Evolutionary conservation across 2,797 vertebrate species (phyloP), one percentile per base, ranked within the genome.

Genomic region (Gymnoscopelus microlampas): DNA sequence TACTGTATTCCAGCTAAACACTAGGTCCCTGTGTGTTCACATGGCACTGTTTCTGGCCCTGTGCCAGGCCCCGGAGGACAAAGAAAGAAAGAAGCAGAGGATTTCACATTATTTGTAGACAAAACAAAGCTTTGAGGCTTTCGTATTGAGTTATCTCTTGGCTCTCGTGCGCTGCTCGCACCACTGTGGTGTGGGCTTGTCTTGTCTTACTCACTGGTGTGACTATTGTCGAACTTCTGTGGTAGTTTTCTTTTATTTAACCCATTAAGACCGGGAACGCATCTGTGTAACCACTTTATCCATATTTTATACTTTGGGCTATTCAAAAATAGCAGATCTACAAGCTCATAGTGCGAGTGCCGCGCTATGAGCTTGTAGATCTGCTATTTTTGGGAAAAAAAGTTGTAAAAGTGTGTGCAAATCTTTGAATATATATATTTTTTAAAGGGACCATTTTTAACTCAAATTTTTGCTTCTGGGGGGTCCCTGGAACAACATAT

Each of bases 101-200:
- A 85, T 86, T 84, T 82, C 77, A 82, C 79, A 81, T 84, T 85
- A 78, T 86, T 85, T 78, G 70, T 70, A 90, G 90, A 92, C 90
- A 90, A 92, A 90, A 92, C 88, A 87, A 19, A 83, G 74, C 83
- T 87, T 90, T 89, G 75, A 89, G 66, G 60, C 66, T 63, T 50
- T 53, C 39, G 72, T 44, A 77, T 73, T 74, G 68, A 77, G 66
- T 85, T 83, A 73, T 89, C 68, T 53, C 81, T 78, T 73, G n/a
- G 39, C 70, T 74, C 76, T 67, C 64, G 64, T 80, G 70, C 65
- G 65, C 76, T 67, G 51, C 63, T 75, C 66, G 51, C 67, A 57
- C 32, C 39, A 54, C 63, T 77, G 70, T 60, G 55, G 47, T 76
- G 70, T 56, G 54, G 57, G 44, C 73, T 68, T 49, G 70, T 80